phyloP scores from a whole-genome alignment of 35 echinoderm and acorn worm genomes.

The Heliocidaris tuberculata region DNA sequence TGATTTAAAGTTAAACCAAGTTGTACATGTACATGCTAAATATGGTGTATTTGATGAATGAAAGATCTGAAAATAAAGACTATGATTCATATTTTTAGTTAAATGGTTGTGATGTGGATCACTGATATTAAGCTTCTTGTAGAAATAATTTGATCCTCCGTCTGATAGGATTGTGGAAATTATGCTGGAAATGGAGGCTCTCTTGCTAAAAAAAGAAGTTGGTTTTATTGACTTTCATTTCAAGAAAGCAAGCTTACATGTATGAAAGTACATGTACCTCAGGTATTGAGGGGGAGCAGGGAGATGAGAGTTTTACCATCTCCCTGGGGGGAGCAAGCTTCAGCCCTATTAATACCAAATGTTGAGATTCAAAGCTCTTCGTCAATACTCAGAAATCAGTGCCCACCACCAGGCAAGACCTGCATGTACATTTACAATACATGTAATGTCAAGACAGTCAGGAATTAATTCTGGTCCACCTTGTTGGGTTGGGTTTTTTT shows the following conservation, averaged over 20 bases:
- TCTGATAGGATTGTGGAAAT: not conserved
- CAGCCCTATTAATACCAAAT: no score
- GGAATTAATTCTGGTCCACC: no score
- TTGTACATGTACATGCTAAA: no score
- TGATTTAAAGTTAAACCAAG: no score
- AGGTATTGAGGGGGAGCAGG: no score
- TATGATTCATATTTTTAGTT: not conserved
- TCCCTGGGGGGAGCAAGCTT: not conserved
- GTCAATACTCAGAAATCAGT: not conserved
- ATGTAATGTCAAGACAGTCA: no score
- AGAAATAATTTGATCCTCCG: not conserved
- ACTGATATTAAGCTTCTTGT: not conserved
- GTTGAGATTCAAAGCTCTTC: not conserved
- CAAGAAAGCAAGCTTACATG: not conserved
- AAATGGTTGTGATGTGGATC: not conserved
- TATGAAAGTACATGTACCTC: not conserved
- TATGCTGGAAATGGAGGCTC: not conserved
- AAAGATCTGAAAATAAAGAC: not conserved
- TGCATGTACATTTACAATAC: no score
- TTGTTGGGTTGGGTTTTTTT: no score
- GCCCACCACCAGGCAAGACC: not conserved
- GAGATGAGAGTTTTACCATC: no score
- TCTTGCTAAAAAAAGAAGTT: no score
- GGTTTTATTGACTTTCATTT: not conserved
- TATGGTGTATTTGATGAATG: not conserved